Conservation (phyloP, 2,797 vertebrate species). For the Gobionotothen gibberifrons region DNA sequence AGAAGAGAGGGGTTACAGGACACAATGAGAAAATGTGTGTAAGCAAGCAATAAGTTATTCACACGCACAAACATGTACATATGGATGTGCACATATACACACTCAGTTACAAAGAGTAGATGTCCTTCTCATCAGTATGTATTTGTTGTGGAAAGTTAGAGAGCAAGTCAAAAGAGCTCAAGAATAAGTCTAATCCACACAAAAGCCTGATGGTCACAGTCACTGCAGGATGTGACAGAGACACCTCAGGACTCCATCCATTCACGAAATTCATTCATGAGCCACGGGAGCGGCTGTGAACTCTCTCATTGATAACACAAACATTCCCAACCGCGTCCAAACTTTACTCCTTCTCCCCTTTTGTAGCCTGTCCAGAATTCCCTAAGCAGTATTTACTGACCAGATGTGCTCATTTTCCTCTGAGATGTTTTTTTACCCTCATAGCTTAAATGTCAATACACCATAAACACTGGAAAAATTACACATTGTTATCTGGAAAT, state of each 20-base stretch:
- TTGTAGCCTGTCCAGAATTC: constrained; percentile 90
- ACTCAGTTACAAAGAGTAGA: constrained; percentile 17
- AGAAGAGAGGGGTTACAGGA: constrained; percentile 45
- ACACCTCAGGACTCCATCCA: constrained; percentile 44
- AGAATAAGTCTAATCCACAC: not conserved
- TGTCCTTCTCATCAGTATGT: constrained; percentile 49
- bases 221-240: constrained; percentile 12
- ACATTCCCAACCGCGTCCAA: constrained; percentile 85
- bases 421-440: constrained; percentile 91
- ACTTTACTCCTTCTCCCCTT: constrained; percentile 89
- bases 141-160: constrained; percentile 24
- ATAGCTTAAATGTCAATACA: constrained; percentile 88
- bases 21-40: constrained; percentile 45
- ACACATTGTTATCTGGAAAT: constrained; percentile 79
- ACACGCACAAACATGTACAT: constrained; percentile 42
- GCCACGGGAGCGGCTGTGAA: constrained; percentile 85
- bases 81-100: not conserved
- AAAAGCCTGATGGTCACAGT: constrained; percentile 29
- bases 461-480: constrained; percentile 89
- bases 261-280: constrained; percentile 74
- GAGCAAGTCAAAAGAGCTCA: constrained; percentile 6
- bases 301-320: constrained; percentile 84
- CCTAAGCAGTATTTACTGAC: constrained; percentile 88
- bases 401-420: constrained; percentile 92
- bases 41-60: constrained; percentile 60